Evolutionary conservation across 2,113 vertebrate genomes (phyloP).

Genomic region (Anoura caudifer): DNA sequence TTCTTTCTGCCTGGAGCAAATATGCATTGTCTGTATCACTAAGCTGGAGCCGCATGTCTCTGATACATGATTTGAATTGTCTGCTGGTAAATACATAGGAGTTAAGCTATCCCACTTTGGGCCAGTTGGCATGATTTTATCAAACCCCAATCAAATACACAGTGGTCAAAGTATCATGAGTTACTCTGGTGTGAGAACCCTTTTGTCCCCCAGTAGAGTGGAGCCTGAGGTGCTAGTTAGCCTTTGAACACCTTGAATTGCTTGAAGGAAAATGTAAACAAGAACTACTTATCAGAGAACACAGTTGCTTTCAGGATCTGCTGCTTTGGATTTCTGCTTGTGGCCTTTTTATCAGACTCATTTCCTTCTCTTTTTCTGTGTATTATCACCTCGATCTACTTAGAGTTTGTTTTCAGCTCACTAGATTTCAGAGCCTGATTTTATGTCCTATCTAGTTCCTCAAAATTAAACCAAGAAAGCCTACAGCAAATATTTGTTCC

Average conservation of each 20-base stretch:
- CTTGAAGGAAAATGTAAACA: conserved; percentile 37
- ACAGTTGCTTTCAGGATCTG: background rate
- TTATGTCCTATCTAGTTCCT: conserved; percentile 26
- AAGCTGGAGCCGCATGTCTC: background rate
- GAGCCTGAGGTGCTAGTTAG: background rate
- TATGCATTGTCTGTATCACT: background rate
- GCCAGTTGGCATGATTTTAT: conserved; percentile 1
- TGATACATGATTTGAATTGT: background rate
- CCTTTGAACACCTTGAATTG: background rate
- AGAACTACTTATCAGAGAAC: conserved; percentile 18
- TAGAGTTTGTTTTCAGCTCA: conserved; percentile 53
- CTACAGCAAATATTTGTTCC: background rate
- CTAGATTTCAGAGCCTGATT: conserved; percentile 51
- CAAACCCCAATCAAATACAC: background rate
- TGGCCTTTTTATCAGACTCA: conserved; percentile 1
- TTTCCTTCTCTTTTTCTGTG: conserved; percentile 55
- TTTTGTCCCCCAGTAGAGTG: background rate
- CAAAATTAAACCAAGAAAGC: conserved; percentile 40
- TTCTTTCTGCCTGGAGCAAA: background rate
- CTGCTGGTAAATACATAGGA: background rate
- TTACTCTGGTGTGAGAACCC: background rate
- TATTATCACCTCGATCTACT: conserved; percentile 22
- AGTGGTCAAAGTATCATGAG: background rate
- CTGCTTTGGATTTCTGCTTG: conserved; percentile 37
- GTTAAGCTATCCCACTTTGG: background rate